Base-by-base conservation (phyloP, 2,888 invertebrate genomes). In the Uropetala carovei region DNA sequence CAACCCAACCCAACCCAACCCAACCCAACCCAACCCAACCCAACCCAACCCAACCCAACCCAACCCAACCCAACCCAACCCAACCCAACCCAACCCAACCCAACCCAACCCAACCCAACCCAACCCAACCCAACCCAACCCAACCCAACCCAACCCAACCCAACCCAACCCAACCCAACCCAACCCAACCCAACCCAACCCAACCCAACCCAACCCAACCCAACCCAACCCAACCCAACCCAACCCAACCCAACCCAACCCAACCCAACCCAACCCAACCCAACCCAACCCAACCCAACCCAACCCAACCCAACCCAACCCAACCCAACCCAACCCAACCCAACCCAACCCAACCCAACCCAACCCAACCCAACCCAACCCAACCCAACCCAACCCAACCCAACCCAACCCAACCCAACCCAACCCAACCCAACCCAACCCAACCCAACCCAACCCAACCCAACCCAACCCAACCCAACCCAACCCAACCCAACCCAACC, bases 61-160 rank as follows among this genome's bases (percentile, higher is more conserved):
- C 93, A 93, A 93, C 93, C 93, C 93, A 93, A 94, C 93, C 93
- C 93, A 93, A 94, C 93, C 94, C 93, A 93, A 94, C 93, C 94
- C 93, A 93, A 93, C 93, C 93, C 93, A 93, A 93, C 93, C 93
- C 93, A 93, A 92, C 93, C 68, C 68, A 68, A 68, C 68, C 68
- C 68, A 68, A 93, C 93, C 93, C 92, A 68, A 83, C 92, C 83
- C 93, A 94, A 96, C 96, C 96, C 93, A 97, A 93, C 93, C 93
- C 92, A 93, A 93, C 93, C 93, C 93, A 93, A 93, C 93, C 93
- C 93, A 93, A 94, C 93, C 93, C 93, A 93, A 93, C 93, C 93
- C 93, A 94, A 93, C 93, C 93, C 93, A 93, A 93, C 94, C 93
- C 94, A 94, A 94, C 93, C 93, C 93, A 92, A 93, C 93, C 93